phyloP scores from a whole-genome alignment of 1,140 invertebrate genomes.

The Chlorops oryzae region DNA sequence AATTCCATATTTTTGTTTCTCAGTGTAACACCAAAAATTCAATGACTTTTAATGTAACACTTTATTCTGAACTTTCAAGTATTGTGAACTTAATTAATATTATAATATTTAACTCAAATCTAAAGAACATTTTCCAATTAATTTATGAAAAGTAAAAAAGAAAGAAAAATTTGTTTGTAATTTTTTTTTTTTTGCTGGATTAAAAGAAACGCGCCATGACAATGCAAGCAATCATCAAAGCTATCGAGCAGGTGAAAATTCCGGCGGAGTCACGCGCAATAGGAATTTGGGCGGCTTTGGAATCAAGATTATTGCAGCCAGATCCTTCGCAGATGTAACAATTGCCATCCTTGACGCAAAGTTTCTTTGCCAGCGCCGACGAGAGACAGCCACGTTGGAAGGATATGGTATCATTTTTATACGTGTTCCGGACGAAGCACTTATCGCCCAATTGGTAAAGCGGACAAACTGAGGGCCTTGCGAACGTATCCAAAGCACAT shows the following conservation, averaged over 20 bases:
- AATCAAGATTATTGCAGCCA: constrained; percentile 32
- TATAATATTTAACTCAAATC: too few species aligned
- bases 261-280: constrained; percentile 32
- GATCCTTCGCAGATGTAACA: constrained; percentile 36
- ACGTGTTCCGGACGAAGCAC: constrained; percentile 38
- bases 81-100: too few species aligned
- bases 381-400: constrained; percentile 41
- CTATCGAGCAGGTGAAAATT: constrained; percentile 15
- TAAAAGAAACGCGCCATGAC: background rate
- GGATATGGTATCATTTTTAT: constrained; percentile 19
- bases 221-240: constrained; percentile 18
- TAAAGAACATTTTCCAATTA: too few species aligned
- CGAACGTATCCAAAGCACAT: constrained; percentile 29
- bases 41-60: too few species aligned
- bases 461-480: constrained; percentile 24
- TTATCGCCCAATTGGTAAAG: constrained; percentile 35
- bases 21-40: too few species aligned
- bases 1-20: too few species aligned
- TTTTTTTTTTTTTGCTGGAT: background rate
- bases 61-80: too few species aligned
- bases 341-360: constrained; percentile 29
- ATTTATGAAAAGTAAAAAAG: background rate
- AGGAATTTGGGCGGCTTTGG: constrained; percentile 27
- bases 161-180: too few species aligned
- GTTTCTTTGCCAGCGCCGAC: constrained; percentile 28